phyloP scores from a whole-genome alignment of 1,140 invertebrate species.

The Drosophila busckii region DNA sequence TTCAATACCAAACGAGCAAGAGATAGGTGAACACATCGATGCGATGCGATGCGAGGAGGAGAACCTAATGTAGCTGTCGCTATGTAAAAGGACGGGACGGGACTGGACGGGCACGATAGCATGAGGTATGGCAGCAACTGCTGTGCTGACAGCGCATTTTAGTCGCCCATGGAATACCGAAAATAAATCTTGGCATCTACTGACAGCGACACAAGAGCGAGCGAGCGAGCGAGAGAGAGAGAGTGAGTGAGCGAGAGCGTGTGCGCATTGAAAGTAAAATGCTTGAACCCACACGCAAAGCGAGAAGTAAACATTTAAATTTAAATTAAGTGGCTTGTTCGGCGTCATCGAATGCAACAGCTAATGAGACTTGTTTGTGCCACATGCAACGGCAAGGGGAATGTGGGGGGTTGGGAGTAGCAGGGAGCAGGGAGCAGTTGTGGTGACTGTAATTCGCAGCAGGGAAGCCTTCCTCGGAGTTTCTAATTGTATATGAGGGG shows the following conservation, averaged over 20 bases:
- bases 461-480: conserved; percentile 53
- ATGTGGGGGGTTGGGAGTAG: not conserved
- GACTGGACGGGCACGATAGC: conserved; percentile 23
- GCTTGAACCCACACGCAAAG: conserved; percentile 68
- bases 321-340: conserved; percentile 76
- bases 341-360: conserved; percentile 63
- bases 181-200: conserved; percentile 66
- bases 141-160: conserved; percentile 67
- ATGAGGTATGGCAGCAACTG: conserved; percentile 65
- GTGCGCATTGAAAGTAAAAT: conserved; percentile 45
- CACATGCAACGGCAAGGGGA: not conserved
- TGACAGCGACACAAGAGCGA: conserved; percentile 37
- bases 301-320: conserved; percentile 74
- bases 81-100: not conserved
- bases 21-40: too few relatives aligned
- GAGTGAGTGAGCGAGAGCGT: not conserved
- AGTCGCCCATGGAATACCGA: conserved; percentile 65
- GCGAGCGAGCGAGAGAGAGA: not conserved
- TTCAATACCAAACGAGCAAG: too few relatives aligned
- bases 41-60: too few relatives aligned
- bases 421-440: not conserved
- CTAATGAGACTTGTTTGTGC: conserved; percentile 46
- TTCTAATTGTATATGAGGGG: too few relatives aligned
- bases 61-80: conserved; percentile 45
- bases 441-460: too few relatives aligned